Base-by-base conservation (phyloP, 2,888 invertebrate genomes). In the Campoletis raptor region DNA sequence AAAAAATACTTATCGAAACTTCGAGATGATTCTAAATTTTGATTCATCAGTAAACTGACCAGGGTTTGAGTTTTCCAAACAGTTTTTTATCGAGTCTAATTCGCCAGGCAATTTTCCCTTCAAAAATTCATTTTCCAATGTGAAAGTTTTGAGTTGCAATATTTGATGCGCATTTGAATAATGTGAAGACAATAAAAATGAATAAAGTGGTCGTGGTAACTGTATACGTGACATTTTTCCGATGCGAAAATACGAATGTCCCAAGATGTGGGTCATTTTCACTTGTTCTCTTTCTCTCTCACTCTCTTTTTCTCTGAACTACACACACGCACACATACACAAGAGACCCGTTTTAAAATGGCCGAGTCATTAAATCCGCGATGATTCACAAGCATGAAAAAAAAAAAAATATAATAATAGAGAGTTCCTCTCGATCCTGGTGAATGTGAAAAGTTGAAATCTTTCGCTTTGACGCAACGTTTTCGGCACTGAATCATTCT, bases 221-320 rank as follows among this genome's bases (percentile, higher is more conserved):
- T 57, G n/a, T 61, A 67, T 73, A 79, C 67, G 83, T 78, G 40
- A 66, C 21, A 57, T 78, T 81, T 81, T 48, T 37, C 72, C 73
- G 69, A 37, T 74, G 79, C 72, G 78, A 83, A 79, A 83, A 70
- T 54, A 69, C 36, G 67, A 80, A 83, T 79, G 73, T 40, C 73
- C 4, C 45, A 24, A 45, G 72, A 83, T 79, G 79, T 84, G 79
- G 84, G 84, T 84, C 84, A 84, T 84, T 84, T 84, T 84, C 84
- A 84, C 84, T 78, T 72, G 78, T 54, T 45, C 66, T n/a, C 52
- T 24, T 52, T 52, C 36, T 80, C 54, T 64, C 48, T 69, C 57
- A 57, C 57, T 54, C 70, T 48, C 48, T 48, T 42, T 76, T 61
- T 79, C 54, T 54, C 70, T 42, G 42, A 45, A 36, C 61, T 10